A percentile compares a stretch with the other conserved stretches of the same genome.
These are phyloP conservation scores for Eilema griseolum DNA, from an alignment of 2,888 invertebrate species.

Conservation along the genomic window DNA sequence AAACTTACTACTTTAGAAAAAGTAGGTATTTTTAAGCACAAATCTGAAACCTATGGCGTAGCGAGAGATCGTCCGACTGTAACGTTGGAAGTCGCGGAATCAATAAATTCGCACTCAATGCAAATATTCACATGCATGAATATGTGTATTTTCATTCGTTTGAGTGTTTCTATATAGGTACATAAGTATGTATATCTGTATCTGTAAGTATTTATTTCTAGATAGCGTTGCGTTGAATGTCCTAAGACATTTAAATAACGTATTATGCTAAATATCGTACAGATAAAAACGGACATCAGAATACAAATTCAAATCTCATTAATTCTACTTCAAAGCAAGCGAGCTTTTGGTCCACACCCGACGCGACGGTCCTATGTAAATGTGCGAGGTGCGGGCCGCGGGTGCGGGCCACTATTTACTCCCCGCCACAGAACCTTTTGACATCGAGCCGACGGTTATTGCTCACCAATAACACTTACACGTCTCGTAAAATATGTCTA, in stretches of 20 bases:
- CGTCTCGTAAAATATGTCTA: constrained; percentile 36
- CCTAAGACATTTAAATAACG: too few relatives aligned
- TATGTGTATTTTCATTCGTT: not conserved
- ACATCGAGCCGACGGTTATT: constrained; percentile 42
- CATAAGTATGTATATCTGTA: not conserved
- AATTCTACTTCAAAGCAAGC: not conserved
- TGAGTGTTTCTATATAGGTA: not conserved
- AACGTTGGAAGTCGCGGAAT: too few relatives aligned
- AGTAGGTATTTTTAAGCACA: too few relatives aligned
- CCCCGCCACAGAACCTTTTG: constrained; percentile 26
- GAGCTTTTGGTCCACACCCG: not conserved
- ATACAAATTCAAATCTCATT: not conserved
- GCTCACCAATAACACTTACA: constrained; percentile 45
- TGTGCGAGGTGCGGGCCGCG: constrained; percentile 7
- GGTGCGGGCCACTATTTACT: constrained; percentile 10
- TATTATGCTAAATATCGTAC: not conserved
- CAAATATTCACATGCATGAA: not conserved
- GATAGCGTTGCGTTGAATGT: not conserved
- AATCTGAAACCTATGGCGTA: too few relatives aligned
- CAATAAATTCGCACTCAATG: too few relatives aligned
- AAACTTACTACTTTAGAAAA: too few relatives aligned
- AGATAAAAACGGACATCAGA: not conserved
- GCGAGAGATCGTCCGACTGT: too few relatives aligned
- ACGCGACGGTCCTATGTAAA: constrained; percentile 21
- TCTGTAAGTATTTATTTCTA: not conserved